Evolutionary conservation across 2,888 invertebrate species (phyloP).

Genomic region (Campoplex capitator): DNA sequence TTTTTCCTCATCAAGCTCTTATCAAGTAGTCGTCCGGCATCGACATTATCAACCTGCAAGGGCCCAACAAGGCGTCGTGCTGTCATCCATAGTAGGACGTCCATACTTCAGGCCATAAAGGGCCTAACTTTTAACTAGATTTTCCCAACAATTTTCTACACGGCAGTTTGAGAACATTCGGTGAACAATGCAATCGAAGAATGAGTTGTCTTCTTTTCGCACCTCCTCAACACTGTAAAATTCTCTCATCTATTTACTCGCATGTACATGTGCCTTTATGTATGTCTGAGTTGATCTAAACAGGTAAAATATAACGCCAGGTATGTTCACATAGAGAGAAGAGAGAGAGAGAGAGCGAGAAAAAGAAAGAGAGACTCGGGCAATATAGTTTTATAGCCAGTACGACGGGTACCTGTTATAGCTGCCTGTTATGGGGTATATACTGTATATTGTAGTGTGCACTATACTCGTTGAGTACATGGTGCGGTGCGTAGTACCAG

Average conservation of each 20-base stretch:
- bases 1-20: too few relatives aligned
- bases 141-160: too few relatives aligned
- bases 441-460: constrained; percentile 36
- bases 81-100: too few relatives aligned
- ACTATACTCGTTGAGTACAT: constrained; percentile 51
- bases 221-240: constrained; percentile 46
- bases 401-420: constrained; percentile 63
- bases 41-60: too few relatives aligned
- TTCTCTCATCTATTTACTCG: background rate
- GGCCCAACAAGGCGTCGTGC: background rate
- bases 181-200: constrained; percentile 13
- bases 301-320: constrained; percentile 43
- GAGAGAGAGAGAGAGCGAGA: constrained; percentile 10
- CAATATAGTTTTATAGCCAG: constrained; percentile 63
- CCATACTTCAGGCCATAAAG: too few relatives aligned
- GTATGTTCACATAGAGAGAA: constrained; percentile 8
- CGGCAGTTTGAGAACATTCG: constrained; percentile 19
- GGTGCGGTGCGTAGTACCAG: constrained; percentile 67
- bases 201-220: constrained; percentile 58
- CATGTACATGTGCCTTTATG: background rate
- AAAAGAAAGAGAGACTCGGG: constrained; percentile 16
- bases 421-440: constrained; percentile 44
- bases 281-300: constrained; percentile 3
- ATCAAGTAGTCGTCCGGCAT: too few relatives aligned
- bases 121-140: too few relatives aligned